Percentiles rank a stretch among this genome's conserved stretches.
Evolutionary conservation across 2,888 invertebrate genomes (phyloP).

Genomic region (Atethmia centrago): DNA sequence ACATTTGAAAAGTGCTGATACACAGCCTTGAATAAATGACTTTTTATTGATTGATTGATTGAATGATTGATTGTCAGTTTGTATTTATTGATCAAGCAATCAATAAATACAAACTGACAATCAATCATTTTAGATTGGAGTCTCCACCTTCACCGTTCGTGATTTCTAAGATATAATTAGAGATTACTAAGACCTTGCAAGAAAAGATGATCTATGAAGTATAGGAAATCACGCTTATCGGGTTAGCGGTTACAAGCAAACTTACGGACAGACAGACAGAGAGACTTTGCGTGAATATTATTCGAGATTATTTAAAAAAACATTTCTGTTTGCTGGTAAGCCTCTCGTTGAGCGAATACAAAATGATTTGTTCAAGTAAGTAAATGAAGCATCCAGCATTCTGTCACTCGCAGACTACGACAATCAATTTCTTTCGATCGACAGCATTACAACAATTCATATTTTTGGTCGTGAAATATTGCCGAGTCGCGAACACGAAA

Average conservation of each 20-base stretch:
- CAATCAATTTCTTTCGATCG: constrained; percentile 9
- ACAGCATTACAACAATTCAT: constrained; percentile 1
- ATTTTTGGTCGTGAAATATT: constrained; percentile 22
- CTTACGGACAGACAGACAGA: not conserved
- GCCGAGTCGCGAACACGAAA: not conserved
- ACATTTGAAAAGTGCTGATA: too few species aligned
- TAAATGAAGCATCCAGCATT: not conserved
- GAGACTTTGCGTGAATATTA: not conserved
- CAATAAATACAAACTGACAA: too few species aligned
- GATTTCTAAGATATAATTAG: too few species aligned
- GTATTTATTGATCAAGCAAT: too few species aligned
- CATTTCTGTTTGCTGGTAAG: not conserved
- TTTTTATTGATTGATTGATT: too few species aligned
- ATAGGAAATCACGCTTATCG: not conserved
- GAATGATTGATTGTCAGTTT: too few species aligned
- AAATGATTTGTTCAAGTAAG: not conserved
- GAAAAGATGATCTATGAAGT: not conserved
- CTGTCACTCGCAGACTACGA: not conserved
- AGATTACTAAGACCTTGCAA: too few species aligned
- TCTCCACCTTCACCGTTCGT: too few species aligned
- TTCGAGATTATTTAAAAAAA: not conserved
- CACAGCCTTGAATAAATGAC: too few species aligned
- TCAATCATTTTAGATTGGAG: too few species aligned
- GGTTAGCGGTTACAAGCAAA: too few species aligned
- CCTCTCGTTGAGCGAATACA: not conserved